These are phyloP conservation scores for Nomada flava DNA, from an alignment of 2,888 invertebrate species.

Conservation along the genomic window DNA sequence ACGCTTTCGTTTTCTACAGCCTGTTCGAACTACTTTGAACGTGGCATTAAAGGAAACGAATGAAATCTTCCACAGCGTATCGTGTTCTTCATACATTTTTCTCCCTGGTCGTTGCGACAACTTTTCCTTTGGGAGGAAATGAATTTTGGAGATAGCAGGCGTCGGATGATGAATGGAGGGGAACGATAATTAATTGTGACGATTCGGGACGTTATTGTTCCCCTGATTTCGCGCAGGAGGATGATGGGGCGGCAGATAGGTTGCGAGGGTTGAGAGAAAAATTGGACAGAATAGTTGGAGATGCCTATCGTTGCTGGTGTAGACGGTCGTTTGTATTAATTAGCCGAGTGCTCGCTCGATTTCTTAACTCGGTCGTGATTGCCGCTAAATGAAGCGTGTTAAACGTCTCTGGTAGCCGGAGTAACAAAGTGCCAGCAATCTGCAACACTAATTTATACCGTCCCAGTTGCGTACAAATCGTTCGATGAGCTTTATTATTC, in stretches of 20 bases:
- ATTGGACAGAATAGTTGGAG: conserved; percentile 52
- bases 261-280: conserved; percentile 37
- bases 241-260: conserved; percentile 15
- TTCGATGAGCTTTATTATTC: neutral
- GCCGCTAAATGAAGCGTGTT: conserved; percentile 56
- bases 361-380: conserved; percentile 66
- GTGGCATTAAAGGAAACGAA: too few relatives aligned
- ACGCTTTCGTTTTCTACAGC: too few relatives aligned
- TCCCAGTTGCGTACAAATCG: conserved; percentile 9
- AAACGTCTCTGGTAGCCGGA: conserved; percentile 16
- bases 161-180: neutral
- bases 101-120: neutral
- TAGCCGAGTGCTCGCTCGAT: conserved; percentile 60
- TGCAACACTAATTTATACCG: conserved; percentile 25
- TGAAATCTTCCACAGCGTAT: neutral
- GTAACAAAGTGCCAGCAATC: conserved; percentile 20
- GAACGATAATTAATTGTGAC: conserved; percentile 16
- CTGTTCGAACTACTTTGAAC: too few relatives aligned
- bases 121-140: neutral
- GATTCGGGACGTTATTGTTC: conserved; percentile 23
- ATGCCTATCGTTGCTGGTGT: conserved; percentile 56
- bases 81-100: neutral
- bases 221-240: conserved; percentile 18
- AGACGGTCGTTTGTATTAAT: conserved; percentile 69
- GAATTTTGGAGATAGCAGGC: neutral